phyloP scores from a whole-genome alignment of 2,113 vertebrate species.

The Triplophysa siluroides region DNA sequence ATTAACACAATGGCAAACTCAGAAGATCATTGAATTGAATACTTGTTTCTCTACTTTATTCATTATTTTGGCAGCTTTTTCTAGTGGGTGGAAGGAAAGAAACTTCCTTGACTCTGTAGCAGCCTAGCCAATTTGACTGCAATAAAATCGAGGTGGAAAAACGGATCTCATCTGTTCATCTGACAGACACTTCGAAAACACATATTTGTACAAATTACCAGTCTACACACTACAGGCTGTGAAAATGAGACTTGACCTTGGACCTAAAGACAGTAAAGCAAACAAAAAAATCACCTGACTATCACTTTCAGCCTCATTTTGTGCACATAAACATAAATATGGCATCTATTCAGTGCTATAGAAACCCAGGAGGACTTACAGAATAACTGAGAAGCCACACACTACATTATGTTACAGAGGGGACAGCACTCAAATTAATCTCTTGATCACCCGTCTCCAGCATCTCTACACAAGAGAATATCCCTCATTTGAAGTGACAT shows the following conservation, averaged over 20 bases:
- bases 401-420: neutral
- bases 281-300: neutral
- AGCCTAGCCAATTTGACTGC: neutral
- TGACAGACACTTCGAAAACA: no score
- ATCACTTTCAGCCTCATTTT: neutral
- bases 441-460: neutral
- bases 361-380: neutral
- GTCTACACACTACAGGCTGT: no score
- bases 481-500: constrained; percentile 8
- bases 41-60: neutral
- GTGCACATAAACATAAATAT: neutral
- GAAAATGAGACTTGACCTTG: no score
- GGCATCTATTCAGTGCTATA: neutral
- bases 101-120: neutral
- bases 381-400: neutral
- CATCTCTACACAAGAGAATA: neutral
- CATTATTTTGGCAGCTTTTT: neutral
- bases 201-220: neutral
- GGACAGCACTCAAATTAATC: constrained; percentile 18
- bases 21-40: neutral
- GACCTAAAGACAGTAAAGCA: neutral
- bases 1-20: neutral
- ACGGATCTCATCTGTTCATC: neutral
- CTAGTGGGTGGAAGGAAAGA: neutral
- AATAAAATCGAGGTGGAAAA: no score